Evolutionary conservation across 1,140 invertebrate species (phyloP), one percentile per base, ranked within the genome.

Genomic region (Drosophila equinoxialis): DNA sequence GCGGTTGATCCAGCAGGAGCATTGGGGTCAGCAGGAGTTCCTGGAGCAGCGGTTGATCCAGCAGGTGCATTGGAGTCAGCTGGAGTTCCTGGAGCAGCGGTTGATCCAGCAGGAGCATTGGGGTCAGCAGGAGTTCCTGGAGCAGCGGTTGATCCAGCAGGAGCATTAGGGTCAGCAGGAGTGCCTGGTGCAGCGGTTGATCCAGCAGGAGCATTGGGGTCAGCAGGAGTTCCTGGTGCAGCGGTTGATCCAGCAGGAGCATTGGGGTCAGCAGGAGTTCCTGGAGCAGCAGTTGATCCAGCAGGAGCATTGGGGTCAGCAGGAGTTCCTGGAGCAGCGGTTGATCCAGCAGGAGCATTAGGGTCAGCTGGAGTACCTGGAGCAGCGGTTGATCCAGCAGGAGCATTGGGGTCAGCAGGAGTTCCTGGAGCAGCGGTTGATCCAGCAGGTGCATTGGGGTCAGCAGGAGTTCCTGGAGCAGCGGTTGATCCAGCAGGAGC

Each of bases 331-430:
- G 45, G 45, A 0, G 30, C 30, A 1, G 6, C 30, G 6, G 5
- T 30, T 5, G 30, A 30, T 30, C 6, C 30, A 10, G 45, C 17
- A 48, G 45, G 45, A 7, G 14, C 54, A 17, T 65, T 65, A 1
- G 76, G 65, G 35, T 70, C 65, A 0, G 65, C 68, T 59, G 71
- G 71, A 3, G 57, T 17, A 3, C 42, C 42, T 3, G 42, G 42
- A 13, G 42, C 45, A 8, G 45, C 48, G 33, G 60, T 78, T 1
- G 72, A 59, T 14, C 41, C 58, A 1, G 39, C 65, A 10, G 77
- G 57, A 5, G 37, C 35, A 8, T 71, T 71, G 17, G 72, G 62
- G 4, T 68, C 62, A 0, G 65, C 64, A 17, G 69, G 69, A 3
- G 48, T 8, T 17, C 42, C 42, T 48, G 42, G 42, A 10, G 30